Conservation (phyloP, 2,797 vertebrate genomes). For the Anolis apletophallus region DNA sequence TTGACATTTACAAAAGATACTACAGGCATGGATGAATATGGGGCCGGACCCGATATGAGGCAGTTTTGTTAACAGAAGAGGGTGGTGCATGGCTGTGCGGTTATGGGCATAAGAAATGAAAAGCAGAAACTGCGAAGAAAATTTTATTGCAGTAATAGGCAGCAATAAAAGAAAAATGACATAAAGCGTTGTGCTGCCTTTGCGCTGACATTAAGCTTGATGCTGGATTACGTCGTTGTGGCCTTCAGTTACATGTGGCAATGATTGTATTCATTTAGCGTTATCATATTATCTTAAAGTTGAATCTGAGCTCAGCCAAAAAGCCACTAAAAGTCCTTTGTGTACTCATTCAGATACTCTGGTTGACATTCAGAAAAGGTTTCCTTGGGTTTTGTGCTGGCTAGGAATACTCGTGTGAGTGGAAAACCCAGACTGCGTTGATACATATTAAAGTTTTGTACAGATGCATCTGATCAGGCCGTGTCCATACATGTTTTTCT, state of each 20-base stretch:
- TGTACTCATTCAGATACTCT: not conserved
- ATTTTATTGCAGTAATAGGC: not conserved
- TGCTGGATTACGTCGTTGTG: not conserved
- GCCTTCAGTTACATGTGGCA: not conserved
- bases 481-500: conserved; percentile 21
- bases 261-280: conserved; percentile 28
- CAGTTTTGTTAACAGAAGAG: not conserved
- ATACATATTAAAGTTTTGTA: fast-evolving
- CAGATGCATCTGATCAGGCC: not conserved
- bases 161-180: not conserved
- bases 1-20: not conserved
- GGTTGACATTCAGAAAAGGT: not conserved
- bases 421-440: not conserved
- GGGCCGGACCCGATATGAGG: not conserved
- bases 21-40: not conserved
- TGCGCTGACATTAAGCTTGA: not conserved
- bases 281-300: conserved; percentile 37
- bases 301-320: conserved; percentile 23
- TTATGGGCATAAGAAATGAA: conserved; percentile 11
- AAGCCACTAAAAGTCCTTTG: conserved; percentile 20
- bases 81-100: not conserved
- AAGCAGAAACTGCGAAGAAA: not conserved
- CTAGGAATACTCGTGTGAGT: not conserved
- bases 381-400: not conserved
- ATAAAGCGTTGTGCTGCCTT: not conserved